phyloP scores from a whole-genome alignment of 2,888 invertebrate genomes.

The Nemotelus nigrinus region DNA sequence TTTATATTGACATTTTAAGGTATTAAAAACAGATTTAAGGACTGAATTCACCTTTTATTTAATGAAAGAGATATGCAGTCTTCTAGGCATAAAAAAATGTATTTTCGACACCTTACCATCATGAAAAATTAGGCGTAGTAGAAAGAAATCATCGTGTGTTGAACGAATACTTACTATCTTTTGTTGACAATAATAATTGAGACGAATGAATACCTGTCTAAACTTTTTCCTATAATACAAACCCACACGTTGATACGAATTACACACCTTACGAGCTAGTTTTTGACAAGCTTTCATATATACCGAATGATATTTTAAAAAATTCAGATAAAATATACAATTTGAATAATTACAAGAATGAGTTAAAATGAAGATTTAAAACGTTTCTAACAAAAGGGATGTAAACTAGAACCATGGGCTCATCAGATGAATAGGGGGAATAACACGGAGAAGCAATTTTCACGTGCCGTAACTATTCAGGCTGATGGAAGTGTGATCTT shows the following conservation, averaged over 20 bases:
- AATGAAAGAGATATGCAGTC: neutral
- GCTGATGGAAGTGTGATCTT: too few relatives aligned
- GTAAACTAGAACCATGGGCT: too few relatives aligned
- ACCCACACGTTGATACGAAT: too few relatives aligned
- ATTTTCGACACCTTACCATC: slow-evolving; percentile 35
- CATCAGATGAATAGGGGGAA: too few relatives aligned
- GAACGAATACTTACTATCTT: slow-evolving; percentile 2
- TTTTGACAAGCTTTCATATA: neutral
- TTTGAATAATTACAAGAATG: neutral
- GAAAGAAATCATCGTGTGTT: too few relatives aligned
- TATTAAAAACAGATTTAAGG: neutral
- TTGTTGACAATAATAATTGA: slow-evolving; percentile 19
- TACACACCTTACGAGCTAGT: too few relatives aligned
- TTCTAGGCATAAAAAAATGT: slow-evolving; percentile 30
- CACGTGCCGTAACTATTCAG: too few relatives aligned
- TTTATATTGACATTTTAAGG: too few relatives aligned
- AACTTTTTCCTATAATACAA: slow-evolving; percentile 24
- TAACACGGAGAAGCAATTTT: too few relatives aligned
- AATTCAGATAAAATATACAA: neutral
- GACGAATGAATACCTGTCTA: slow-evolving; percentile 36
- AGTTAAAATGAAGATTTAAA: slow-evolving; percentile 2
- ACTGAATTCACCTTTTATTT: too few relatives aligned
- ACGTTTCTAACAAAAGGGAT: neutral
- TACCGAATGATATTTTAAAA: neutral
- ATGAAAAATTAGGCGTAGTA: slow-evolving; percentile 37